Percentiles rank a stretch among this genome's conserved stretches.
Conservation (phyloP, 2,113 vertebrate genomes). For the Thermophis baileyi region DNA sequence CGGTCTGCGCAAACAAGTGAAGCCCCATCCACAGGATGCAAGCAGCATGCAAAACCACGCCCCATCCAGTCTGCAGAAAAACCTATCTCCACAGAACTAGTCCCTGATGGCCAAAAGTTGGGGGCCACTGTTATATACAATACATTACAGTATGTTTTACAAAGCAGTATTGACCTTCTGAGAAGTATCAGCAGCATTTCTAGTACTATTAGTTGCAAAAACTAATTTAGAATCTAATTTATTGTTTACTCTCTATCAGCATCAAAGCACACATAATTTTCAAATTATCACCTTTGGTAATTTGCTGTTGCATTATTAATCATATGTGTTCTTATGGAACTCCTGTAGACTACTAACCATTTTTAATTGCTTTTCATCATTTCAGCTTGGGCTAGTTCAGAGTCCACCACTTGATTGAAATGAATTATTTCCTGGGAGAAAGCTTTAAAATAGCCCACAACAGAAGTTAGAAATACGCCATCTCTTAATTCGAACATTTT, state of each 20-base stretch:
- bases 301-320: not conserved
- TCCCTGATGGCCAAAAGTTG: too few species aligned
- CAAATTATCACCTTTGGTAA: not conserved
- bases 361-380: not conserved
- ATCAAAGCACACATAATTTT: not conserved
- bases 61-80: too few species aligned
- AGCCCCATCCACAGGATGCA: too few species aligned
- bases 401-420: not conserved
- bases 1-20: too few species aligned
- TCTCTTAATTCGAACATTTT: not conserved
- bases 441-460: not conserved
- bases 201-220: not conserved
- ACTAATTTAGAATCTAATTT: not conserved
- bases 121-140: not conserved
- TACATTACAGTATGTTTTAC: not conserved
- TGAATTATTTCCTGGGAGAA: not conserved
- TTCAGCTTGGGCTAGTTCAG: not conserved
- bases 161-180: too few species aligned
- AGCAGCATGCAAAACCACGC: too few species aligned
- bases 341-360: not conserved
- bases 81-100: too few species aligned
- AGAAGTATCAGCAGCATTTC: not conserved
- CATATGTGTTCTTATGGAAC: not conserved
- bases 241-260: not conserved
- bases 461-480: not conserved